Base-by-base conservation (phyloP, 2,113 vertebrate genomes). In the Neogale vison region DNA sequence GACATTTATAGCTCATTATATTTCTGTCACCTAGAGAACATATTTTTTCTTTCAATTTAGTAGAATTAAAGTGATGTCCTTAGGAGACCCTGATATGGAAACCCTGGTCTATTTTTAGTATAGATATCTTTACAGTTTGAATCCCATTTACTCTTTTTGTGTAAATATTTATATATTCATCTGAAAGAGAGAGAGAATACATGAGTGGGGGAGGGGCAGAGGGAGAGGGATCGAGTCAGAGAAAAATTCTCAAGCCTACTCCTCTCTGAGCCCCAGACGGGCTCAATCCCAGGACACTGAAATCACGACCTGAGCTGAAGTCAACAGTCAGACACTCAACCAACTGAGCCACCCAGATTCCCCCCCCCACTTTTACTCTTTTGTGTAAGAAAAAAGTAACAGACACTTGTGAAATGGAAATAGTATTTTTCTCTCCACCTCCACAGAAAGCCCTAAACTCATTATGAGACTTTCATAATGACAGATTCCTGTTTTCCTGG, bases 351-450 rank as follows among this genome's bases (percentile, higher is more conserved):
- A 18, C 17, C 7, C 34, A 69, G 34, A 8, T 1, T 0, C 7
- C 67, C 0, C 7, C 67, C 67, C 15, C 14, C 10, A 39, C 52
- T 18, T 55, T 63, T 6, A 23, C 26, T 36, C 18, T 90, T 81
- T 55, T 65, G 1, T 82, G 24, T 61, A 61, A 61, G 24, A 26
- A 61, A 61, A 9, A 61, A 26, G 59, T 61, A 26, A 61, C 59
- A 61, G 59, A 61, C 59, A 61, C 24, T 61, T 26, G 5, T 55
- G 50, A 95, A 88, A 72, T 69, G 50, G 52, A 96, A 89, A 95
- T 81, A 79, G 65, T 86, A 90, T 69, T 97, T 88, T 88, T 94
- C 77, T 90, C 20, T 71, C 39, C 79, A 14, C 13, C 55, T 92
- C 29, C 26, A 90, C 52, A 52, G 26, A 85, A 24, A 95, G 18